Conservation (phyloP, 2,113 vertebrate genomes). For the Atrichornis clamosus region DNA sequence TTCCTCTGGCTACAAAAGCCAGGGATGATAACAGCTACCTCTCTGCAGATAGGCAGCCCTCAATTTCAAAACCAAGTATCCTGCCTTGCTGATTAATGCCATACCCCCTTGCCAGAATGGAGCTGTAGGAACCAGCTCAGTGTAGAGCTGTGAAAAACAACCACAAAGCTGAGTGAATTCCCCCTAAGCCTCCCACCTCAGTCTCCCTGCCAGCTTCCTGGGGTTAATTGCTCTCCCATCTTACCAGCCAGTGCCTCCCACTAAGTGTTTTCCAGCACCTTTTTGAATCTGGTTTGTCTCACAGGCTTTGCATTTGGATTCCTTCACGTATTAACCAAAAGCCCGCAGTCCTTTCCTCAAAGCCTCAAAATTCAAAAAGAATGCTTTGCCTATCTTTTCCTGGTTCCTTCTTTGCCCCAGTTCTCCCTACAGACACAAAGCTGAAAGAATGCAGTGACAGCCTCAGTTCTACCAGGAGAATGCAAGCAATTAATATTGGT, state of each 20-base stretch:
- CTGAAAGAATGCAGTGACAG: not conserved
- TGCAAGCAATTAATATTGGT: not conserved
- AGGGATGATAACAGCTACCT: not conserved
- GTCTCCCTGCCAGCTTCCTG: not conserved
- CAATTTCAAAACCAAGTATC: not conserved
- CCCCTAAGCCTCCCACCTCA: not conserved
- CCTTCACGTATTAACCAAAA: not conserved
- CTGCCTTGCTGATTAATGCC: not conserved
- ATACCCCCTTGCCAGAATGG: fast-evolving
- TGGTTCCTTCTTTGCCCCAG: not conserved
- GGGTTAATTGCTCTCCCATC: not conserved
- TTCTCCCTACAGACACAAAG: not conserved
- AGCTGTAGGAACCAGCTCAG: not conserved
- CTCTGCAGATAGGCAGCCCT: not conserved
- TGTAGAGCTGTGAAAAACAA: not conserved
- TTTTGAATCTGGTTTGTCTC: not conserved
- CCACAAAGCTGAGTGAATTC: not conserved
- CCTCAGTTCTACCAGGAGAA: not conserved
- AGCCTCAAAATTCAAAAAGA: not conserved
- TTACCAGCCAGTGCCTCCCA: not conserved
- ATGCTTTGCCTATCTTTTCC: not conserved
- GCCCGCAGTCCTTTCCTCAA: not conserved
- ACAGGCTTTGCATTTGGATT: not conserved
- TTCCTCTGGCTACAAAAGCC: not conserved
- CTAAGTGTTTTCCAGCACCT: not conserved